Evolutionary conservation across 2,113 vertebrate genomes (phyloP).

Genomic region (Nyctibius bracteatus): DNA sequence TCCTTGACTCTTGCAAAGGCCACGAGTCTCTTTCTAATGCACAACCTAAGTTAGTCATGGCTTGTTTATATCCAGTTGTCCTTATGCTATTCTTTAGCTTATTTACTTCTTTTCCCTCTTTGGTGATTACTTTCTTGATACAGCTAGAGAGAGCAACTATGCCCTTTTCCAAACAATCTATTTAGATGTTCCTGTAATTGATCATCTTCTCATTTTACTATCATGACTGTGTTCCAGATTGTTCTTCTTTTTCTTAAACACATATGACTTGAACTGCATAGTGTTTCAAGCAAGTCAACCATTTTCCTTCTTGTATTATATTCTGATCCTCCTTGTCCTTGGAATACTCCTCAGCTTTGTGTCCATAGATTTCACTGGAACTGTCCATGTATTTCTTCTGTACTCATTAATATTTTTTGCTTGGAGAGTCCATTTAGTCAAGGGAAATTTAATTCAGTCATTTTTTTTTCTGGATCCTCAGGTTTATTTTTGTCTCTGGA

Average conservation of each 20-base stretch:
- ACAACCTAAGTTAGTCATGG: background rate
- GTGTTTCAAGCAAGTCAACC: background rate
- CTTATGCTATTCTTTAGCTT: background rate
- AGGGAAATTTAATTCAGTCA: background rate
- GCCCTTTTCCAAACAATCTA: background rate
- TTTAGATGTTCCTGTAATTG: background rate
- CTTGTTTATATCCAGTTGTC: background rate
- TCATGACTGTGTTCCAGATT: background rate
- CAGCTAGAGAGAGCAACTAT: background rate
- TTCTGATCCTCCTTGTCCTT: background rate
- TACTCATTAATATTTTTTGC: background rate
- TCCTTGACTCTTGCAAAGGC: background rate
- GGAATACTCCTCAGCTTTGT: background rate
- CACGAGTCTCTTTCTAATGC: background rate
- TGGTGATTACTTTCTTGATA: background rate
- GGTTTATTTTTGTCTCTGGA: background rate
- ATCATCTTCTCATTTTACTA: background rate
- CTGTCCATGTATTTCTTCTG: background rate
- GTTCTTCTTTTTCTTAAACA: background rate
- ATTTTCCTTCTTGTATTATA: background rate
- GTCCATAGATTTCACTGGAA: background rate
- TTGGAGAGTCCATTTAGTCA: background rate
- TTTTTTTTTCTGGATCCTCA: background rate
- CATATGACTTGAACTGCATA: background rate
- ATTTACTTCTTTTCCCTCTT: background rate